phyloP scores from a whole-genome alignment of 2,113 vertebrate genomes.

The Ctenomys sociabilis region DNA sequence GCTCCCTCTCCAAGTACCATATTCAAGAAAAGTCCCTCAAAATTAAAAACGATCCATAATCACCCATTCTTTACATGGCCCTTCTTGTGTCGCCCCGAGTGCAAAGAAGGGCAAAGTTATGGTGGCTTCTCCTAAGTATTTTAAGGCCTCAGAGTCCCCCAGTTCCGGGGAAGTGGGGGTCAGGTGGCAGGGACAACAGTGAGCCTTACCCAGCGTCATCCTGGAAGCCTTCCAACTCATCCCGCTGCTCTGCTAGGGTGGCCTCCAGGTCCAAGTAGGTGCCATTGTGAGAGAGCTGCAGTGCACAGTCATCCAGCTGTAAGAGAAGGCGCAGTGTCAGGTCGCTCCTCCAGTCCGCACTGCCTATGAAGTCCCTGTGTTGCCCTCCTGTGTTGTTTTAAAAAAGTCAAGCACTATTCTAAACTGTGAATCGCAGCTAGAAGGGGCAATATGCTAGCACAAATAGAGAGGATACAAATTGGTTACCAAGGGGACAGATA shows the following conservation, averaged over 20 bases:
- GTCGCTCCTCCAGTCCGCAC: background rate
- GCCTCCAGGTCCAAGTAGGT: slow-evolving; percentile 98
- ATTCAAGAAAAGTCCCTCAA: background rate
- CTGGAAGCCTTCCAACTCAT: slow-evolving; percentile 97
- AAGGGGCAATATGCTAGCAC: background rate
- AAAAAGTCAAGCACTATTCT: background rate
- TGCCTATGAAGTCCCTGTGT: too few relatives aligned
- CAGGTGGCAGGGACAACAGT: background rate
- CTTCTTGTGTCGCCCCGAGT: background rate
- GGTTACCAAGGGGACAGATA: background rate
- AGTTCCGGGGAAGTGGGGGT: background rate
- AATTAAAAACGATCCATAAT: background rate
- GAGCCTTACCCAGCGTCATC: slow-evolving; percentile 95
- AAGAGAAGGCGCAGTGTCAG: slow-evolving; percentile 65
- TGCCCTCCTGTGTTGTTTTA: background rate
- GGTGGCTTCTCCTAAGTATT: background rate
- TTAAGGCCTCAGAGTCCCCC: background rate
- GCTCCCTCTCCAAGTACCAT: too few relatives aligned
- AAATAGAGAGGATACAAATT: background rate
- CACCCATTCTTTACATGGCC: background rate
- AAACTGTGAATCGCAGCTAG: background rate
- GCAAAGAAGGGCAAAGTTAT: background rate
- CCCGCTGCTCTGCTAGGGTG: slow-evolving; percentile 94
- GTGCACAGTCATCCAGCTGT: slow-evolving; percentile 96
- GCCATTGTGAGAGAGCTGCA: slow-evolving; percentile 97